Percentiles rank a stretch among this genome's conserved stretches.
phyloP scores from a whole-genome alignment of 2,888 invertebrate genomes.

The Ametastegia equiseti region DNA sequence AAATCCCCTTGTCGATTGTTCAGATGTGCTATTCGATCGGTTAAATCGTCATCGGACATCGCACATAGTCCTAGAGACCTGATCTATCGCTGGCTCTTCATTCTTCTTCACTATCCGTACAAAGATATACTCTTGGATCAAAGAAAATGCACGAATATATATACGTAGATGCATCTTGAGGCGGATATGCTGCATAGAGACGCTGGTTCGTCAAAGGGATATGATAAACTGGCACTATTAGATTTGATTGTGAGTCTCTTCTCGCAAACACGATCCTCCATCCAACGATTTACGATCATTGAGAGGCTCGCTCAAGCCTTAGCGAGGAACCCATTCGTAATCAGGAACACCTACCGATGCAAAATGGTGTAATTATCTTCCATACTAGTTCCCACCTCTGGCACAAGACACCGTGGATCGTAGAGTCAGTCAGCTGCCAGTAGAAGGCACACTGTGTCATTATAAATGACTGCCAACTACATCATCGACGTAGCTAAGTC shows the following conservation, averaged over 20 bases:
- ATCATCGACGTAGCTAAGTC: too few relatives aligned
- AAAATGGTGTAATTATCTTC: conserved; percentile 30
- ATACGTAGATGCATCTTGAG: neutral
- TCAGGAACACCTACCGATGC: conserved; percentile 32
- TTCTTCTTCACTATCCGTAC: neutral
- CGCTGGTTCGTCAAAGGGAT: conserved; percentile 67
- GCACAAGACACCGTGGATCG: neutral
- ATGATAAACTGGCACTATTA: conserved; percentile 71
- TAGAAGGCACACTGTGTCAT: neutral
- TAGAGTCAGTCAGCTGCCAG: neutral
- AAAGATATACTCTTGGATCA: too few relatives aligned
- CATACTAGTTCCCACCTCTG: neutral
- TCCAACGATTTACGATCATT: conserved; percentile 25
- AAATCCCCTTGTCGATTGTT: conserved; percentile 39
- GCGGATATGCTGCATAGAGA: conserved; percentile 40
- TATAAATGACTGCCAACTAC: too few relatives aligned
- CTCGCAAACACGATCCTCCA: conserved; percentile 2
- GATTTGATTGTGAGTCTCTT: conserved; percentile 61
- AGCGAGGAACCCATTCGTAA: conserved; percentile 26
- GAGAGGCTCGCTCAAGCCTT: neutral
- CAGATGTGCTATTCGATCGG: neutral
- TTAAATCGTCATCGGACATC: too few relatives aligned
- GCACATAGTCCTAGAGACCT: too few relatives aligned
- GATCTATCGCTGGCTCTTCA: neutral
- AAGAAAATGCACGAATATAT: neutral